Conservation (phyloP, 2,797 vertebrate genomes). For the Sebastes cheni region DNA sequence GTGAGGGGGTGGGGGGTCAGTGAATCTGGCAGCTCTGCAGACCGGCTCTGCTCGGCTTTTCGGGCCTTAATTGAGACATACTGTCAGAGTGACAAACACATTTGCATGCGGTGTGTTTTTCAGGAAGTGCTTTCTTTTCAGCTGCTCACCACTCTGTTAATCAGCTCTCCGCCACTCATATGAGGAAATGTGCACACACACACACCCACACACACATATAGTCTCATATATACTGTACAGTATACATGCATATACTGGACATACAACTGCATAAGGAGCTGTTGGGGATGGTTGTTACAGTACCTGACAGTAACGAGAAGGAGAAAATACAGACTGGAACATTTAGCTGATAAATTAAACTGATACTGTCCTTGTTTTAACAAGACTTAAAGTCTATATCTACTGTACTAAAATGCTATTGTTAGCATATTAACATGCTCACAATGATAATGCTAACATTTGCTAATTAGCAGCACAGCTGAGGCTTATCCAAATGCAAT, state of each 20-base stretch:
- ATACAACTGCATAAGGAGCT: slow-evolving; percentile 4
- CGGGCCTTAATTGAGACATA: slow-evolving; percentile 96
- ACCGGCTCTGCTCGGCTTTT: slow-evolving; percentile 79
- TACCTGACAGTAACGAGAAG: slow-evolving; percentile 76
- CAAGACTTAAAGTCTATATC: neutral
- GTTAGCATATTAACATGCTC: neutral
- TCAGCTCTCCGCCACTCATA: slow-evolving; percentile 87
- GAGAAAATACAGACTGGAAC: neutral
- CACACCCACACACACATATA: neutral
- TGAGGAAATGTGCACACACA: neutral
- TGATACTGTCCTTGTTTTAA: neutral
- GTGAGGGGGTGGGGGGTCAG: slow-evolving; percentile 82
- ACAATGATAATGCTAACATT: neutral
- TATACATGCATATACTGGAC: neutral
- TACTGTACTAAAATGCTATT: neutral
- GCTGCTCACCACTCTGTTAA: slow-evolving; percentile 90
- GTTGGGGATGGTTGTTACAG: slow-evolving; percentile 66
- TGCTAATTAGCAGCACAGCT: neutral
- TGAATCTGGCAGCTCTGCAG: slow-evolving; percentile 82
- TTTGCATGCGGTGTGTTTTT: slow-evolving; percentile 95
- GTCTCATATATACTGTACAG: neutral
- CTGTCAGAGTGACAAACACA: slow-evolving; percentile 98
- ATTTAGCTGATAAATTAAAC: slow-evolving; percentile 4
- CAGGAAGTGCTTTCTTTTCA: slow-evolving; percentile 64
- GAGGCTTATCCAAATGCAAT: neutral